Evolutionary conservation across 2,888 invertebrate genomes (phyloP), one percentile per base, ranked within the genome.

Genomic region (Leucoptera coffeella): DNA sequence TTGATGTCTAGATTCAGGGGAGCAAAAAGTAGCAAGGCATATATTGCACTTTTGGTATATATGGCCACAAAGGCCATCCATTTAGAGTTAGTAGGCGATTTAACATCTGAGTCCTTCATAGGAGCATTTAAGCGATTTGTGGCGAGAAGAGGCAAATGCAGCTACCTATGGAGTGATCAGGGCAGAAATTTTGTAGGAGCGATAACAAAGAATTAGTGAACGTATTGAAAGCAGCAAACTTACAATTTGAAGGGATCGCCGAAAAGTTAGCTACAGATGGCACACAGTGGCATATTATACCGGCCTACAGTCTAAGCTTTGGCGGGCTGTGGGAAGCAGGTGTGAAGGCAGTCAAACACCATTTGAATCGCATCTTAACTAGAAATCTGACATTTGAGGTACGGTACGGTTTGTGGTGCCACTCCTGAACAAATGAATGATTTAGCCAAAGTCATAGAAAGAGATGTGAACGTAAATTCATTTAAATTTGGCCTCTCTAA

Each of bases 231-330:
- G 12, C 31, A 32, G 21, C 30, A 30, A 2, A 30, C 15, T 12
- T 13, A 11, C 11, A 12, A 13, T 14, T 8, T 29, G 7, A 12
- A 12, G 3, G 12, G 8, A 17, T 30, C 9, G 27, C 30, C 3
- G 27, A 27, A 20, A 9, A 17, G 4, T 13, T 30, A 13, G 33
- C 34, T 4, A 12, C 15, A 4, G 34, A 39, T 7, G 33, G 33
- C 1, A 37, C 36, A 4, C 31, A 34, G 12, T 37, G 35, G 37
- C 35, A 38, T 20, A 34, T 33, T 15, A 36, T 38, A 7, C 39
- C 38, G 10, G 29, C 36, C 2, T 27, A 34, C 5, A 33, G 30
- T 6, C 38, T 38, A 9, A 27, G 36, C 15, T 30, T 35, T 11
- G 39, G 35, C 3, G 38, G 33, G 5, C 26, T 35, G 6, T 34